Conservation (phyloP, 2,797 vertebrate species). For the Myotis daubentonii region DNA sequence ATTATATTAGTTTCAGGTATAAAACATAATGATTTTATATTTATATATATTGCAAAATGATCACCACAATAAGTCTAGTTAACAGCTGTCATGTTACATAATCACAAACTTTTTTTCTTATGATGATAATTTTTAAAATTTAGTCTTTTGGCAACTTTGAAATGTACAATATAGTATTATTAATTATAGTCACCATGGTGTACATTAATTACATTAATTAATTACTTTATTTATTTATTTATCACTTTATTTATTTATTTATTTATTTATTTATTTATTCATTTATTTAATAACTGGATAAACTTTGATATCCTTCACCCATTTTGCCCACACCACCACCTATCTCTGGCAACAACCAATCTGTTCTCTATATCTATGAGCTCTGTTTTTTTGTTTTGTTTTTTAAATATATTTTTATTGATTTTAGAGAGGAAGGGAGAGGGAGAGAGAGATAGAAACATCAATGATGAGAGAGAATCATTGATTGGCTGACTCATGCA, state of each 20-base stretch:
- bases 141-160: background rate
- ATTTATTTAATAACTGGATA: background rate
- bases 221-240: no score
- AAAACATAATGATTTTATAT: background rate
- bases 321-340: background rate
- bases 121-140: constrained; percentile 15
- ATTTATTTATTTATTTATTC: no score
- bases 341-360: background rate
- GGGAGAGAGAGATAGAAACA: no score
- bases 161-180: background rate
- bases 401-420: no score
- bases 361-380: background rate
- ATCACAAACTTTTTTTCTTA: background rate
- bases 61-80: constrained; percentile 18
- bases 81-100: background rate
- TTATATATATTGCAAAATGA: background rate
- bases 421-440: no score
- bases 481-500: no score
- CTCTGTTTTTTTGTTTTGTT: no score
- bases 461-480: no score
- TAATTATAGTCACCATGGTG: background rate
- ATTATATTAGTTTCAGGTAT: constrained; percentile 6
- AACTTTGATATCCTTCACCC: background rate
- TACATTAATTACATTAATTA: background rate
- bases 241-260: no score